A percentile compares a stretch with the other conserved stretches of the same genome.
These are phyloP conservation scores for Diadromus collaris DNA, from an alignment of 2,888 invertebrate genomes.

Conservation along the genomic window DNA sequence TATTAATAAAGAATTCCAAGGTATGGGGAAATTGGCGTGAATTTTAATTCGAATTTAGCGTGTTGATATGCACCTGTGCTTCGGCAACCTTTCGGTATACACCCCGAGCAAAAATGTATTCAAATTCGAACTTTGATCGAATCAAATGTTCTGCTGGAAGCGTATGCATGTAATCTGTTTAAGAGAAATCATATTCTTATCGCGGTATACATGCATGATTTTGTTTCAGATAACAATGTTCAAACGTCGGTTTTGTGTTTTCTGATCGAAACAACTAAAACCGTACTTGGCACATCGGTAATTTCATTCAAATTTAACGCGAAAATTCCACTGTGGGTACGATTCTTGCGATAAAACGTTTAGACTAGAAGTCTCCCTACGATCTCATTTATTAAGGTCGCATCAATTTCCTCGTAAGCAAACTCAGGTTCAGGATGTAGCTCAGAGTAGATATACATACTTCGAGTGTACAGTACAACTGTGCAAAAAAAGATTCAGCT, in stretches of 20 bases:
- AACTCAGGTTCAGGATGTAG: background rate
- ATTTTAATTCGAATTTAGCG: too few species aligned
- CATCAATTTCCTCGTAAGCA: background rate
- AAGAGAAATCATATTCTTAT: too few species aligned
- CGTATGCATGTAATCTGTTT: too few species aligned
- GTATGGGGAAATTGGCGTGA: too few species aligned
- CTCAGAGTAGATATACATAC: too few species aligned
- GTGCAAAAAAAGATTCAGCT: constrained; percentile 38
- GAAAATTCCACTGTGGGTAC: constrained; percentile 30
- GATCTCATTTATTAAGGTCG: constrained; percentile 18
- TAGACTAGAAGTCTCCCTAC: constrained; percentile 3
- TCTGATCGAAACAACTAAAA: background rate
- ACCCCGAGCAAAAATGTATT: too few species aligned
- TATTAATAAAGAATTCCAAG: too few species aligned
- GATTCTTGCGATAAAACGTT: constrained; percentile 40
- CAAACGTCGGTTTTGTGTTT: background rate
- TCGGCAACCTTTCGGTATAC: too few species aligned
- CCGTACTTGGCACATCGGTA: constrained; percentile 6
- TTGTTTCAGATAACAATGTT: background rate
- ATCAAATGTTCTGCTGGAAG: too few species aligned
- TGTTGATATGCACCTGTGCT: too few species aligned
- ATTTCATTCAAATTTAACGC: background rate
- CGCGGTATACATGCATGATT: background rate
- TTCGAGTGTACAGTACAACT: constrained; percentile 23
- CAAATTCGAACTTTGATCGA: too few species aligned